A percentile compares a stretch with the other conserved stretches of the same genome.
phyloP scores from a whole-genome alignment of 2,797 vertebrate species.

The Microctenopoma stevenorrisi region DNA sequence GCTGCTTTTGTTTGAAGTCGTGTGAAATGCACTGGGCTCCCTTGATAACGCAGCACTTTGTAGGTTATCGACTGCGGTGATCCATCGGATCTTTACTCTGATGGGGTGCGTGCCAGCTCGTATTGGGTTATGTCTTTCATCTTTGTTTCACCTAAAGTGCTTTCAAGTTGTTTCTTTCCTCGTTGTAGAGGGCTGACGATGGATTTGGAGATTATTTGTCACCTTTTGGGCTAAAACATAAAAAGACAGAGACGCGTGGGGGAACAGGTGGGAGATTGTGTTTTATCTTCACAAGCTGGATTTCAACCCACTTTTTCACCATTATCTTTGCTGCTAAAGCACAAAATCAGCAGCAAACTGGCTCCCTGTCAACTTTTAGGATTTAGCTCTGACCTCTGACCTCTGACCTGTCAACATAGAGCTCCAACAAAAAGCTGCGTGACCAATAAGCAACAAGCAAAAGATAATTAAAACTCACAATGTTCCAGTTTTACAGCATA shows the following conservation, averaged over 20 bases:
- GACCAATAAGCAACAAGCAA: too few relatives aligned
- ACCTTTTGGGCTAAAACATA: not conserved
- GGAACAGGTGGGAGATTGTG: not conserved
- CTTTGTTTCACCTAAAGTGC: slow-evolving; percentile 19
- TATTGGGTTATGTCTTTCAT: slow-evolving; percentile 5
- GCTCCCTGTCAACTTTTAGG: too few relatives aligned
- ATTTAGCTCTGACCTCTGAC: not conserved
- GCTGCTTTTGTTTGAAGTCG: slow-evolving; percentile 50
- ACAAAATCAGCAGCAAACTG: too few relatives aligned
- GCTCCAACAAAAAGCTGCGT: not conserved
- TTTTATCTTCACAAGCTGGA: slow-evolving; percentile 10
- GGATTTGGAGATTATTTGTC: slow-evolving; percentile 26
- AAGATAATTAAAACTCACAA: too few relatives aligned
- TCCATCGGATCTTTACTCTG: slow-evolving; percentile 12
- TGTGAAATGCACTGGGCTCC: slow-evolving; percentile 22
- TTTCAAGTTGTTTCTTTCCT: slow-evolving; percentile 9
- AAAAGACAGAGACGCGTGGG: not conserved
- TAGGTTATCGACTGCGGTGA: slow-evolving; percentile 36
- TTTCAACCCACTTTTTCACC: not conserved
- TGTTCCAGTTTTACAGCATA: too few relatives aligned
- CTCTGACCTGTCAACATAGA: not conserved
- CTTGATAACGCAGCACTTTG: slow-evolving; percentile 37
- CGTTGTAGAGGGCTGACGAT: not conserved
- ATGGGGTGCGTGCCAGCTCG: slow-evolving; percentile 1
- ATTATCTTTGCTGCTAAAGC: not conserved